A percentile compares a stretch with the other conserved stretches of the same genome.
These are phyloP conservation scores for Polyodon spathula DNA, from an alignment of 2,113 vertebrate species.

Conservation along the genomic window DNA sequence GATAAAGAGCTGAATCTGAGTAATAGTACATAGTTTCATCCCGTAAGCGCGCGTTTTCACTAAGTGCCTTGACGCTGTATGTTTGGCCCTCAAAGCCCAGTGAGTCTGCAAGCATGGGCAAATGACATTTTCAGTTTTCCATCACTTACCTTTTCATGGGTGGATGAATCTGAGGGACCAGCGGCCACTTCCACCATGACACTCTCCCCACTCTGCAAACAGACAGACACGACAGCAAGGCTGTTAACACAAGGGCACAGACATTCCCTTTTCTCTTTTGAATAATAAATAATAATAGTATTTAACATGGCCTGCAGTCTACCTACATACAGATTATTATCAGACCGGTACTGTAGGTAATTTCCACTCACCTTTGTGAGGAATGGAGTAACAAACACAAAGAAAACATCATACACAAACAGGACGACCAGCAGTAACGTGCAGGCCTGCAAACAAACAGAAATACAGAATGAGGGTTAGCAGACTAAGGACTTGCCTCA, in stretches of 20 bases:
- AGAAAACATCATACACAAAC: constrained; percentile 91
- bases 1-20: too few species aligned
- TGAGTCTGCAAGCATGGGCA: too few species aligned
- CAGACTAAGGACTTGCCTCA: not conserved
- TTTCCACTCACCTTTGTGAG: constrained; percentile 70
- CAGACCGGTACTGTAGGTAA: too few species aligned
- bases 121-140: not conserved
- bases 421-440: constrained; percentile 80
- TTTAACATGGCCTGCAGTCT: too few species aligned
- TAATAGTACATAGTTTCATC: too few species aligned
- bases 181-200: constrained; percentile 96
- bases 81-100: too few species aligned
- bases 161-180: constrained; percentile 78
- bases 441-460: constrained; percentile 66
- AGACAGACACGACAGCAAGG: not conserved
- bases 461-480: not conserved
- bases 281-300: too few species aligned
- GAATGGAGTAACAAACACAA: constrained; percentile 88
- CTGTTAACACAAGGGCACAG: too few species aligned
- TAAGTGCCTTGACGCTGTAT: too few species aligned
- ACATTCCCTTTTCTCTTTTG: too few species aligned
- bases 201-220: constrained; percentile 76
- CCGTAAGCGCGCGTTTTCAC: too few species aligned
- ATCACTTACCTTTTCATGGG: constrained; percentile 78
- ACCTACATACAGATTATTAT: too few species aligned